These are phyloP conservation scores for Leptopilina drosophilae DNA, from an alignment of 2,888 invertebrate genomes.

Conservation along the genomic window DNA sequence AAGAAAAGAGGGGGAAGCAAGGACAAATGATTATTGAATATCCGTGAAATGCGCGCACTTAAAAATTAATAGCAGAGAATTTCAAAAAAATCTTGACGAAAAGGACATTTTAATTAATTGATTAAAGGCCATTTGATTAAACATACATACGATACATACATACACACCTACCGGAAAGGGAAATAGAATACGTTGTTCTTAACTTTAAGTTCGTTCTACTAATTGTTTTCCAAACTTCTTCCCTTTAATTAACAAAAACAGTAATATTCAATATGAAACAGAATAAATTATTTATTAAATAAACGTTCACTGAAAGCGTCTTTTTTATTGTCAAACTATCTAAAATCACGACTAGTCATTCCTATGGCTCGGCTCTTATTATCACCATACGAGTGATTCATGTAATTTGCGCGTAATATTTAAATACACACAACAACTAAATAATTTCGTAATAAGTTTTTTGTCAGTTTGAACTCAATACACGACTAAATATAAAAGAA, in stretches of 20 bases:
- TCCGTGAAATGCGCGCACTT: constrained; percentile 28
- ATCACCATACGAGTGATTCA: constrained; percentile 4
- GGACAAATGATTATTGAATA: constrained; percentile 40
- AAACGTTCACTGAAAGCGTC: constrained; percentile 19
- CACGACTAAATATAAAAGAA: constrained; percentile 22
- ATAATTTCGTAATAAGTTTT: not conserved
- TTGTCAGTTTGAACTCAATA: not conserved
- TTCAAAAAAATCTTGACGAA: not conserved
- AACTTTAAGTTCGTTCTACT: not conserved
- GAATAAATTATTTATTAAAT: not conserved
- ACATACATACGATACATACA: too few species aligned
- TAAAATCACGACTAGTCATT: not conserved
- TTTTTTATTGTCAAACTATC: not conserved
- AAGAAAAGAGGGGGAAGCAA: constrained; percentile 25
- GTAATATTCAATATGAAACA: constrained; percentile 2
- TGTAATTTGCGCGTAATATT: constrained; percentile 15
- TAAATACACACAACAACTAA: constrained; percentile 1
- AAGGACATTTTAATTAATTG: not conserved
- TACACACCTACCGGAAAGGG: not conserved
- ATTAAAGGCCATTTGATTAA: not conserved
- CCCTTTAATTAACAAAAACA: not conserved
- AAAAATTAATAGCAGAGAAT: not conserved
- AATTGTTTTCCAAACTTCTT: not conserved
- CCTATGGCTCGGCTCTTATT: constrained; percentile 12
- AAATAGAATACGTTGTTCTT: not conserved